Base-by-base conservation (phyloP, 2,113 vertebrate species). In the Poeciliopsis turrubarensis region DNA sequence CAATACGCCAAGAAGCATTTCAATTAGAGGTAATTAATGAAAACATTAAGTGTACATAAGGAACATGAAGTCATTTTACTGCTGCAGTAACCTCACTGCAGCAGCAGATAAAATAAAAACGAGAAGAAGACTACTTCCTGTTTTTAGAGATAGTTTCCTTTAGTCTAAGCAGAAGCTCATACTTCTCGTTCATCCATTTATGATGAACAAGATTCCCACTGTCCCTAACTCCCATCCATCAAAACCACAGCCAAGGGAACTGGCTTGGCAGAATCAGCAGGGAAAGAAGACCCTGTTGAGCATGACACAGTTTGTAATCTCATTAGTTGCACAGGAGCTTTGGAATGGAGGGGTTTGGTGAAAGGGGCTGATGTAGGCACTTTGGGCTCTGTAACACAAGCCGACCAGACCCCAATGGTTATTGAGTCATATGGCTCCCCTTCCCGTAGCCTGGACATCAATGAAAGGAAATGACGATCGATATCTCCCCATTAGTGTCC, bases 401-500 rank as follows among this genome's bases (percentile, higher is more conserved):
- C 87, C 82, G 84, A 75, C 63, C 70, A 26, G 77, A 91, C 89
- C 89, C 92, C 65, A 76, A 71, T 81, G 91, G 86, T 87, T 82
- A 89, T 37, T 82, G 88, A 87, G 80, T 79, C 93, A 90, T 86
- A 89, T 93, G 90, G 89, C 84, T 85, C 57, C 75, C 69, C 79
- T 85, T 92, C 89, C 89, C 31, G 91, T 90, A 92, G 90, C 79
- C 80, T 62, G 80, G 85, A 75, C 79, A 73, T 39, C 41, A 13
- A 66, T 78, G 83, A 87, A 80, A 89, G 88, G 84, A 88, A 91
- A 81, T 81, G 62, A 61, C 65, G 67, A 95, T 95, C 94, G 92
- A 95, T 95, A 94, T 72, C 65, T 90, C 30, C 73, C 91, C 93
- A 94, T 95, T 94, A 93, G 87, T 74, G 81, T 86, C 77, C 70